Percentiles rank a stretch among this genome's conserved stretches.
Evolutionary conservation across 2,113 vertebrate genomes (phyloP).

Genomic region (Urocitellus parryii): DNA sequence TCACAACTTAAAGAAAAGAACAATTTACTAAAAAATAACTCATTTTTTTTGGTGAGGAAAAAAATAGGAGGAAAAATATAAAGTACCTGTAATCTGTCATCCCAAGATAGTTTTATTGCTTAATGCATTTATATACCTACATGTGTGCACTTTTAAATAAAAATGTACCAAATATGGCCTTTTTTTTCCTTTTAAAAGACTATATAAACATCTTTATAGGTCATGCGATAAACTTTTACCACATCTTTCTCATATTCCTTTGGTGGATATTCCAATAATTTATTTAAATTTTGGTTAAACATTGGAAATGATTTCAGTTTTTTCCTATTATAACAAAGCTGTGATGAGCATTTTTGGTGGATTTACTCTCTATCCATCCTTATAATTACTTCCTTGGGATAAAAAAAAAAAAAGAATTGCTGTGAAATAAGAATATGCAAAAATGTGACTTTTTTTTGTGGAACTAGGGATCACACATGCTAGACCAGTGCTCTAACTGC

Average conservation of each 20-base stretch:
- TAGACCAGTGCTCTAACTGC: not conserved
- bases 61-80: not conserved
- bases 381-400: conserved; percentile 24
- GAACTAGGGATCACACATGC: not conserved
- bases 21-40: not conserved
- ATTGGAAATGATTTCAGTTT: not conserved
- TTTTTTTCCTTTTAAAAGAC: conserved; percentile 47
- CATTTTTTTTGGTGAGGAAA: not conserved
- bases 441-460: not conserved
- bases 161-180: not conserved
- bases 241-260: not conserved
- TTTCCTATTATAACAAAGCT: not conserved
- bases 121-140: not conserved
- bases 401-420: not conserved
- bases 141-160: not conserved
- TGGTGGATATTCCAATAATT: not conserved
- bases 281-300: not conserved
- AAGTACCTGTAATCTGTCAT: not conserved
- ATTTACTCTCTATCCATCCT: conserved; percentile 13
- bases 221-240: not conserved
- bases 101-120: not conserved
- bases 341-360: not conserved
- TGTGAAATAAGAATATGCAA: not conserved
- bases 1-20: not conserved
- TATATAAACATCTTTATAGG: not conserved